Base-by-base conservation (phyloP, 2,113 vertebrate species). In the Merops nubicus region DNA sequence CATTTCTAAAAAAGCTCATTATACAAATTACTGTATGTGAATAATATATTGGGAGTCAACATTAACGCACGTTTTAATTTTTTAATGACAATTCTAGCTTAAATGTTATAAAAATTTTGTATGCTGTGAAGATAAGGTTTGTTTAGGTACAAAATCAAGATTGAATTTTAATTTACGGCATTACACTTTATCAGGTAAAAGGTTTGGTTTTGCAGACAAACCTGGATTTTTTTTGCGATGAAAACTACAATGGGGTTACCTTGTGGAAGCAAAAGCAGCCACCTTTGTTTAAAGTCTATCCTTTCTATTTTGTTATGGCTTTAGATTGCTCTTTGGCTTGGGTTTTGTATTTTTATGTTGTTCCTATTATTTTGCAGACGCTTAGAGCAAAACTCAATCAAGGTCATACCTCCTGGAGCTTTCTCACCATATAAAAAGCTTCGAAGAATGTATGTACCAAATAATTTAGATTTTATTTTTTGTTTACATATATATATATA, bases 361-460 rank as follows among this genome's bases (percentile, higher is more conserved):
- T 80, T 92, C 48, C 33, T 82, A 5, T 88, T 94, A 33, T 96
- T 94, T 95, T 98, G 74, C 98, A 99, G 99, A 98, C 99, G 99
- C 89, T 97, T 99, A 98, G 99, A 99, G 96, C 99, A 99, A 98
- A 99, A 99, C 95, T 98, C 99, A 95, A 99, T 99, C 98, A 99
- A 99, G 98, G 98, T 99, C 97, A 99, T 99, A 94, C 99, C 99
- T 94, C 98, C 99, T 88, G 99, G 99, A 97, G 99, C 99, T 92
- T 99, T 99, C 98, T 99, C 99, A 64, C 98, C 99, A 5, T 99
- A 99, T 95, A 99, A 99, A 98, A 99, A 99, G 62, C 98, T 99
- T 93, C 98, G 99, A 97, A 98, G 99, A 98, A 99, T 99, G 99
- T 99, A 97, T 91, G 99, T 99, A 97, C 67, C 21, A 22, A 96